Evolutionary conservation across 2,888 invertebrate genomes (phyloP), one percentile per base, ranked within the genome.

Genomic region (Bellardia bayeri): DNA sequence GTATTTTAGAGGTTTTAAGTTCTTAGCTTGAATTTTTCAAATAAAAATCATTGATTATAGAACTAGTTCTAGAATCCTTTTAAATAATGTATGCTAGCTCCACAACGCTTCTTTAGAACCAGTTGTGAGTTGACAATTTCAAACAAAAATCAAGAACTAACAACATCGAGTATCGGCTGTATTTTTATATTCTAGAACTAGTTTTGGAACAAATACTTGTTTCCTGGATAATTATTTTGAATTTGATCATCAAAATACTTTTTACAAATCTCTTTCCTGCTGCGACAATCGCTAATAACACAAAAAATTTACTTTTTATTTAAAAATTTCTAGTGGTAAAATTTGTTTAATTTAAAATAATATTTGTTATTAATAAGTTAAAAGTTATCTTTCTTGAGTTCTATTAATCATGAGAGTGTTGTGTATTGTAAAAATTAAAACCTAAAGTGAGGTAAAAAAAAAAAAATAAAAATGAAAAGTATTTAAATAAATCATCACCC

Each of bases 401-500:
- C 13, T 23, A 8, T 40, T 79, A 74, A 72, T 72, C 66, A 37
- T 72, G 30, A 33, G 54, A 58, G 61, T 68, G 51, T 66, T 16
- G 61, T 75, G 51, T 69, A 45, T 85, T 42, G 33, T 63, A 80
- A 80, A 69, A 68, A 68, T 63, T 30, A 75, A 80, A 75, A 80
- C 80, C 85, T 85, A 74, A 68, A 79, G 58, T 58, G 54, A 33
- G 13, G 23, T 63, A 69, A 69, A 42, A 68, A 37, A 42, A 61
- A 58, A 66, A 40, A 40, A 13, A n/a, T n/a, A n/a, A 3, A 63
- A 63, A 51, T 69, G 1, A 66, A 42, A 66, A 16, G 51, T 16
- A 49, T 51, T 51, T 14, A 64, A 71, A 54, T 11, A 68, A 72
- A 61, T 68, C 54, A 54, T 58, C n/a, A 61, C 78, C 54, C 51